Base-by-base conservation (phyloP, 2,113 vertebrate genomes). In the Rousettus leschenaultii region DNA sequence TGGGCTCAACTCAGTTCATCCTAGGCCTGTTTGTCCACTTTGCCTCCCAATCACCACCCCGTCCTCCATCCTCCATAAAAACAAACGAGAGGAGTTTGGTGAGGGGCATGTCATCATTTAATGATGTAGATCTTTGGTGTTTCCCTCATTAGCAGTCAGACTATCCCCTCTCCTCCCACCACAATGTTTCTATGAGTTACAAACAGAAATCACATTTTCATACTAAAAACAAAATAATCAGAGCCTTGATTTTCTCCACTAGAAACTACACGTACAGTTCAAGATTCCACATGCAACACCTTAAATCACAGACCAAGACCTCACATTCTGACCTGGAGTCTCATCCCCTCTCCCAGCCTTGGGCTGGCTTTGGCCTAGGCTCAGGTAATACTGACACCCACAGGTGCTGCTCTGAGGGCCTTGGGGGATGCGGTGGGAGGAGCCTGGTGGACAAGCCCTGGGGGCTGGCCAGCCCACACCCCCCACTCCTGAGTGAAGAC, bases 231-330 rank as follows among this genome's bases (percentile, higher is more conserved):
- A 98, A 98, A 98, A 96, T 96, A 97, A 97, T 98, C 98, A 98
- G 98, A 98, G 98, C 98, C 98, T 98, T 98, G 98, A 98, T 98
- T 99, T 98, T 98, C 95, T 98, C 98, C 98, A 98, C 98, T 98
- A 98, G 98, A 98, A 98, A 98, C 98, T 99, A 99, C 98, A 98
- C 97, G 65, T 98, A 98, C 98, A 98, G 98, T 98, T 98, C 98
- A 98, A 98, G 98, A 98, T 98, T 99, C 98, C 98, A 99, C 98
- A 99, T 99, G 98, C 98, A 99, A 99, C 98, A 99, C 98, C 98
- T 98, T 98, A 98, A 98, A 98, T 98, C 98, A 99, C 98, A 98
- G 98, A 98, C 97, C 95, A 91, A 98, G 98, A 98, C 98, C 98
- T 98, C 98, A 98, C 98, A 98, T 77, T 97, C 98, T 98, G 98